Evolutionary conservation across 2,113 vertebrate species (phyloP), one percentile per base, ranked within the genome.

Genomic region (Caloenas nicobarica): DNA sequence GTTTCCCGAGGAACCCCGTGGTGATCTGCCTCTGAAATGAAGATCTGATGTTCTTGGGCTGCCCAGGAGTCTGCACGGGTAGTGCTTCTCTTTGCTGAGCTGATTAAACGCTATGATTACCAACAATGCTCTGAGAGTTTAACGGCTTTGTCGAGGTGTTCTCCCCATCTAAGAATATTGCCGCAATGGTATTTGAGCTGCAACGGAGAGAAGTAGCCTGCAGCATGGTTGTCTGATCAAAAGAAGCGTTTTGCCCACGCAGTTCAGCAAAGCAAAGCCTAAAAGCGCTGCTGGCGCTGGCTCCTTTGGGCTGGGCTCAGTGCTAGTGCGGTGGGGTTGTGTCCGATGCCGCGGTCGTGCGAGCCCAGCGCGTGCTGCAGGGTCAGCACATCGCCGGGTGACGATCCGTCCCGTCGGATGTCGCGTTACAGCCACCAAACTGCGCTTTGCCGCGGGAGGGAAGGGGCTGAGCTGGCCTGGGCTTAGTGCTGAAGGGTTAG

Each of bases 161-260:
- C 11, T 38, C 31, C 38, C 79, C 22, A 4, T 36, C 34, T 11
- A 11, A 17, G 64, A n/a, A 11, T 12, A n/a, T 26, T 6, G 13
- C 88, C 40, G n/a, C 0, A 0, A 1, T 10, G 44, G 7, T 25
- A 5, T 70, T 69, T 1, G 5, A 34, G 33, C 71, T 53, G 34
- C 76, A 33, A 6, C 15, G 33, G 65, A 54, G 72, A 24, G 38
- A 54, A 46, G 61, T 23, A 64, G 80, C 76, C 68, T 61, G 50
- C n/a, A 88, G 91, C 31, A 0, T 29, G 82, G 29, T 9, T 46
- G 24, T 22, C 38, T 76, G 86, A 77, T 40, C 68, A 84, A 62
- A 50, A 31, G 64, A 16, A 73, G 56, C 0, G 5, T 62, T 79
- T 62, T 9, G 1, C 46, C 60, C 60, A 62, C 60, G 1, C 64